phyloP scores from a whole-genome alignment of 2,888 invertebrate genomes.

The Sarcophaga rosellei region DNA sequence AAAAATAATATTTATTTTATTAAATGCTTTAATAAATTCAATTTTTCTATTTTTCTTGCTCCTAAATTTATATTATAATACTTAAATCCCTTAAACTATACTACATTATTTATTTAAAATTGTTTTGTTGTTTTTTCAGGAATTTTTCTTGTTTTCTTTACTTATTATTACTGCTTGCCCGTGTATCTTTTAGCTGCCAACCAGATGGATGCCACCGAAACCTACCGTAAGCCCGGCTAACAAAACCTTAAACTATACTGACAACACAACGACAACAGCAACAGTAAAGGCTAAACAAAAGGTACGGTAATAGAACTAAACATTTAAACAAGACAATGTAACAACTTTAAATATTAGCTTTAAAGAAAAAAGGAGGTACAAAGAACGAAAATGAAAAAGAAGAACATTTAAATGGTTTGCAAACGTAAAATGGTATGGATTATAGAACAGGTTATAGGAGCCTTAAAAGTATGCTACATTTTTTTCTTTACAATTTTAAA shows the following conservation, averaged over 20 bases:
- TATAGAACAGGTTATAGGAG: not conserved
- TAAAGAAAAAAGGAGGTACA: not conserved
- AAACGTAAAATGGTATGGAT: not conserved
- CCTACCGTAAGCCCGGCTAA: conserved; percentile 55
- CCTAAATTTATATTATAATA: not conserved
- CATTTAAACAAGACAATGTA: conserved; percentile 58
- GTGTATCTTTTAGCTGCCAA: conserved; percentile 42
- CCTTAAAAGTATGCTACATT: not conserved
- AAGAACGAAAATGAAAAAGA: not conserved
- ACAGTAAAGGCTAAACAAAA: not conserved
- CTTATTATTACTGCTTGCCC: not conserved
- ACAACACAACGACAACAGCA: not conserved
- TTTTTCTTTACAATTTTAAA: no score
- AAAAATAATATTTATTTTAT: not conserved
- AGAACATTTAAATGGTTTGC: not conserved
- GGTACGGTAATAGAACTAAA: not conserved
- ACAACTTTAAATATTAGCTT: conserved; percentile 50
- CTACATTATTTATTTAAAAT: not conserved
- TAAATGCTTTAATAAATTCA: not conserved
- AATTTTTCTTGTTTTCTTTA: not conserved
- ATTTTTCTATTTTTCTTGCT: not conserved
- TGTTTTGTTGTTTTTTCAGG: no score
- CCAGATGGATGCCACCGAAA: conserved; percentile 30
- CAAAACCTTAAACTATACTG: conserved; percentile 31
- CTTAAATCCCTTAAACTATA: not conserved